Conservation (phyloP, 1,140 invertebrate genomes). For the Pantala flavescens region DNA sequence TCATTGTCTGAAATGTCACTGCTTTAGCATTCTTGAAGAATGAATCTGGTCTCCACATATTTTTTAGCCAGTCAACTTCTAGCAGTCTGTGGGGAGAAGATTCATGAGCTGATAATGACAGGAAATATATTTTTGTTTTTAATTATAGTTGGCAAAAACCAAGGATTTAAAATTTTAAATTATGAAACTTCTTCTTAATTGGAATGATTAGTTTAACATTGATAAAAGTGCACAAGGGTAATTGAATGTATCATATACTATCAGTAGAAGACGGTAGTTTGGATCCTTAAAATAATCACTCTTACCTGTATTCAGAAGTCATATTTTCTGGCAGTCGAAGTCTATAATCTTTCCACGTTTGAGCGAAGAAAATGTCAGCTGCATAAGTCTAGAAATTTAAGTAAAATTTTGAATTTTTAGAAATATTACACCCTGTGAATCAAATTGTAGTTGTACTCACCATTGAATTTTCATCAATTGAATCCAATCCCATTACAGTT, state of each 20-base stretch:
- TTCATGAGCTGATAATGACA: too few species aligned
- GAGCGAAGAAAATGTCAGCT: conserved; percentile 83
- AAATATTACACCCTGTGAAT: not conserved
- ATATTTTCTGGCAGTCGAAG: conserved; percentile 80
- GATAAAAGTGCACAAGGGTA: too few species aligned
- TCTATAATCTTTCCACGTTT: conserved; percentile 83
- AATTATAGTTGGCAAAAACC: too few species aligned
- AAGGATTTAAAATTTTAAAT: too few species aligned
- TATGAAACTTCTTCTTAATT: too few species aligned
- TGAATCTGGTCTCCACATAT: conserved; percentile 83
- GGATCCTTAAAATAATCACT: not conserved
- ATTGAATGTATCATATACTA: too few species aligned
- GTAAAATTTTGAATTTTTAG: not conserved
- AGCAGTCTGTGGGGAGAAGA: conserved; percentile 45
- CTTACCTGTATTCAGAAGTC: conserved; percentile 74
- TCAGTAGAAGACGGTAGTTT: too few species aligned
- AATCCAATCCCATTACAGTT: conserved; percentile 84
- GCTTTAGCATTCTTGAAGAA: conserved; percentile 86
- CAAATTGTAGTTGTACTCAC: conserved; percentile 35
- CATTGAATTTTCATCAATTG: conserved; percentile 88
- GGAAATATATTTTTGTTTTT: too few species aligned
- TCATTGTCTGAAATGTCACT: conserved; percentile 88
- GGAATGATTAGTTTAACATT: too few species aligned
- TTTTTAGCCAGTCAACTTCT: conserved; percentile 78
- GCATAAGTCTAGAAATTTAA: conserved; percentile 60